phyloP scores from a whole-genome alignment of 1,140 invertebrate species.

The Panagrolaimus sp. region DNA sequence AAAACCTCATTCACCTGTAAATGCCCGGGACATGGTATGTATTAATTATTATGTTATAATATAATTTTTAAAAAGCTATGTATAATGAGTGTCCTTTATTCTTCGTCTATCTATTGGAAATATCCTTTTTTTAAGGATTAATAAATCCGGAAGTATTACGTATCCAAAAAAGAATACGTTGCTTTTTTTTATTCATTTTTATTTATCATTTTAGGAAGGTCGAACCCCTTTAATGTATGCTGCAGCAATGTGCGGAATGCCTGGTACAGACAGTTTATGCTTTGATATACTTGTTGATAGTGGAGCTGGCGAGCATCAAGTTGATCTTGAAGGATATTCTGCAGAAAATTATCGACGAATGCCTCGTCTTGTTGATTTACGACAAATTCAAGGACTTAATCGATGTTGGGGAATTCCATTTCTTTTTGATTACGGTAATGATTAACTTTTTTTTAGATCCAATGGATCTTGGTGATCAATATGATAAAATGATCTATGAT shows the following conservation, averaged over 20 bases:
- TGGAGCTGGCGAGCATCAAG: constrained; percentile 45
- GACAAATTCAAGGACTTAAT: constrained; percentile 49
- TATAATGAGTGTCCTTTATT: not conserved
- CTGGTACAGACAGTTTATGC: constrained; percentile 29
- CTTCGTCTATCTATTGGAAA: not conserved
- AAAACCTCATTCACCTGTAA: constrained; percentile 25
- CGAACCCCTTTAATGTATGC: constrained; percentile 83
- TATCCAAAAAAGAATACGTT: not conserved
- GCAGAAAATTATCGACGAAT: constrained; percentile 36
- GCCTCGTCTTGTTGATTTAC: constrained; percentile 46
- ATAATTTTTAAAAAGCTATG: not conserved
- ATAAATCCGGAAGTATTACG: not conserved
- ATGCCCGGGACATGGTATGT: constrained; percentile 46
- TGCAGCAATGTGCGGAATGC: constrained; percentile 65
- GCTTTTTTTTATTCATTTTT: constrained; percentile 12
- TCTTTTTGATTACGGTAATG: not conserved
- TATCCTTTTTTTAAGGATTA: not conserved
- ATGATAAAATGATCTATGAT: constrained; percentile 45
- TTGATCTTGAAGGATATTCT: constrained; percentile 48
- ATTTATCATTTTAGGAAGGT: constrained; percentile 66
- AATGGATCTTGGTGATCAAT: constrained; percentile 34
- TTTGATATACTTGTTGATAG: constrained; percentile 48
- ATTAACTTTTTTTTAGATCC: constrained; percentile 27
- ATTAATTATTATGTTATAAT: not conserved
- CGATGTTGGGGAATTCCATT: constrained; percentile 30